A percentile compares a stretch with the other conserved stretches of the same genome.
Evolutionary conservation across 2,888 invertebrate genomes (phyloP).

Genomic region (Chaitophorus viminalis): DNA sequence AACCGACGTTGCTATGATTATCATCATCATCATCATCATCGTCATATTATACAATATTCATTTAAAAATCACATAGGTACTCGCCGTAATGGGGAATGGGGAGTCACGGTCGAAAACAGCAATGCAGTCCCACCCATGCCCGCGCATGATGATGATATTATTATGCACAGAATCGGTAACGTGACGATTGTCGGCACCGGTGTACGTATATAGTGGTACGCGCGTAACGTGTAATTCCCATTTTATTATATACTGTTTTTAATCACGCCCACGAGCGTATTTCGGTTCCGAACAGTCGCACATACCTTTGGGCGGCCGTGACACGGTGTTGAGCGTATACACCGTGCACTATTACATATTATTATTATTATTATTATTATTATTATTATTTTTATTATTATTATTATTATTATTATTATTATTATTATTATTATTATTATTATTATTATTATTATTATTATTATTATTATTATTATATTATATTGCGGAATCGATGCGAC

Average conservation of each 20-base stretch:
- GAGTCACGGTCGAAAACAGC: neutral
- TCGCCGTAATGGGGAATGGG: too few relatives aligned
- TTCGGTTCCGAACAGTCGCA: neutral
- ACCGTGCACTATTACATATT: neutral
- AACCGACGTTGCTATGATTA: too few relatives aligned
- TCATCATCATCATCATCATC: too few relatives aligned
- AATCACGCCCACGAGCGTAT: neutral
- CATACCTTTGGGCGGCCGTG: neutral
- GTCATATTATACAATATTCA: too few relatives aligned
- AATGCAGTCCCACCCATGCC: neutral
- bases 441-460: too few relatives aligned
- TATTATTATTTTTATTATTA: too few relatives aligned
- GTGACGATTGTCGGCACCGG: neutral
- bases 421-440: too few relatives aligned
- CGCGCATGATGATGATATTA: neutral
- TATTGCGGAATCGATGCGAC: too few relatives aligned
- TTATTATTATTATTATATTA: too few relatives aligned
- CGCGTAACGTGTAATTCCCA: neutral
- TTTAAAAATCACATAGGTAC: too few relatives aligned
- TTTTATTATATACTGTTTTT: neutral
- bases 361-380: too few relatives aligned
- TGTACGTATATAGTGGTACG: neutral
- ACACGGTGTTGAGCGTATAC: neutral
- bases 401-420: too few relatives aligned
- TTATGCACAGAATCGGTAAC: neutral